Evolutionary conservation across 2,797 vertebrate species (phyloP), one percentile per base, ranked within the genome.

Genomic region (Babyrousa celebensis): DNA sequence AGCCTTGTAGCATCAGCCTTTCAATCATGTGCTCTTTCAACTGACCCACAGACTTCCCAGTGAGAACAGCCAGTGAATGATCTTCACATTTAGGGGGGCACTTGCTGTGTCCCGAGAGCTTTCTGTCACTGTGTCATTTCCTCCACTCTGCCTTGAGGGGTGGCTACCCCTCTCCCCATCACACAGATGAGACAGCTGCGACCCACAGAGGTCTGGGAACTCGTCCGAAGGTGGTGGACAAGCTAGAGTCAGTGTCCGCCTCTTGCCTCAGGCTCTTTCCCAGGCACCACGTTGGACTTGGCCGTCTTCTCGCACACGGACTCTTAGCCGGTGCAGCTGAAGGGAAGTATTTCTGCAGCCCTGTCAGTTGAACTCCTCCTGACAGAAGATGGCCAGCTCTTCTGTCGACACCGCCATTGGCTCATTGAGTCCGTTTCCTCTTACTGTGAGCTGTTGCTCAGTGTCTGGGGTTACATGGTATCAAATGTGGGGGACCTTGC

Each of bases 201-300:
- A 4, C 62, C 71, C 74, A n/a, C 0, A 40, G 43, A 70, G 54
- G 4, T 9, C 14, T 4, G 4, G 52, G 20, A 43, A 10, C 25
- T 36, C 70, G 17, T 12, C 67, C n/a, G n/a, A 15, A 20, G 23
- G 58, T 43, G 9, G 20, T 12, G 15, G 40, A 5, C 3, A 14
- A 74, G 29, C 17, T 9, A n/a, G 60, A 25, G 14, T 63, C 62
- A 3, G 25, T 14, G 25, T 18, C 63, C 12, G 0, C 0, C 0
- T 56, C 83, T 23, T 54, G n/a, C 21, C 77, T 82, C 18, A 5
- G 67, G 75, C 27, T n/a, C n/a, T n/a, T 54, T 71, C 12, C 15
- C 1, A 1, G 0, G 2, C 14, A 6, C 27, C 23, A 0, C 1
- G 14, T 0, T 67, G 25, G 36, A 16, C 3, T 2, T 1, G 15